These are phyloP conservation scores for Gasterosteus nipponicus DNA, from an alignment of 2,113 vertebrate species.

Conservation along the genomic window DNA sequence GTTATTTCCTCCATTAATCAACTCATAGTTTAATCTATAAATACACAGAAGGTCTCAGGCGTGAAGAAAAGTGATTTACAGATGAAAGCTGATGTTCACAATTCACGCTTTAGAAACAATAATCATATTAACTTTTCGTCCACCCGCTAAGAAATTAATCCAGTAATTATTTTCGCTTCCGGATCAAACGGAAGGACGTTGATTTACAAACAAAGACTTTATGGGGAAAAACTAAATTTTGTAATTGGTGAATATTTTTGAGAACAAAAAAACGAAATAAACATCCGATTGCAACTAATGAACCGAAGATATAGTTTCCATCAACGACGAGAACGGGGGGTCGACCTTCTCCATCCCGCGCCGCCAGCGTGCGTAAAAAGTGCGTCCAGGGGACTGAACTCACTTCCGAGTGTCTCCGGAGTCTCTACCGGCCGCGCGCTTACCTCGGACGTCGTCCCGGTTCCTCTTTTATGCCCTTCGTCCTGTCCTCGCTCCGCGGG, in stretches of 20 bases:
- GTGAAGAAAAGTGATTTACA: neutral
- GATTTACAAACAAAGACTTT: neutral
- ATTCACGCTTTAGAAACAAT: neutral
- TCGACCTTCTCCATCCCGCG: too few relatives aligned
- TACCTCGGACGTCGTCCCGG: constrained; percentile 54
- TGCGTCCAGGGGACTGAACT: neutral
- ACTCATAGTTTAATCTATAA: neutral
- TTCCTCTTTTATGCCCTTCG: constrained; percentile 14
- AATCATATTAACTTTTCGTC: neutral
- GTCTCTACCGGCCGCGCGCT: neutral
- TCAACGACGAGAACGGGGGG: too few relatives aligned
- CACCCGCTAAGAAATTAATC: neutral
- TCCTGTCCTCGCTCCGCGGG: too few relatives aligned
- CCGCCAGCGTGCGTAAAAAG: neutral
- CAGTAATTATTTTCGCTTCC: neutral
- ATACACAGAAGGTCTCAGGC: neutral
- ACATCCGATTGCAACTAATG: neutral
- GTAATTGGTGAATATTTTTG: neutral
- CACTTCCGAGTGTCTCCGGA: neutral
- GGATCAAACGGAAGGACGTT: neutral
- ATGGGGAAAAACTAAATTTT: neutral
- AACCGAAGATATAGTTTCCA: neutral
- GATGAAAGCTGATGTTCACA: too few relatives aligned
- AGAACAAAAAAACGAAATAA: neutral
- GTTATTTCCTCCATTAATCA: neutral